Base-by-base conservation (phyloP, 2,797 vertebrate species). In the Pseudomugil tenellus region DNA sequence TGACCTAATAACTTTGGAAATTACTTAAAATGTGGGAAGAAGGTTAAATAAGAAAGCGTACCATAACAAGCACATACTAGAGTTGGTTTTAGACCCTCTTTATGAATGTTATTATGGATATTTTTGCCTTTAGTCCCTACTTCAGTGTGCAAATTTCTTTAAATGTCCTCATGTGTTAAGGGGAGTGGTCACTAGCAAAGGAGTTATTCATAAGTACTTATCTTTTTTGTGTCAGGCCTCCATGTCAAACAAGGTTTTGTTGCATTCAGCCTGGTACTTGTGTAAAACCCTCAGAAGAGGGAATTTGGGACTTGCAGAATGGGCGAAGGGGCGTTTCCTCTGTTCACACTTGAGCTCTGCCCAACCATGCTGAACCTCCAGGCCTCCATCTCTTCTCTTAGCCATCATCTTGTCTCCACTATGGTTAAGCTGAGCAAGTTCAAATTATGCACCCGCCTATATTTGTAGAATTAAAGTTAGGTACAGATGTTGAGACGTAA, bases 281-380 rank as follows among this genome's bases (percentile, higher is more conserved):
- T 57, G 61, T 70, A 61, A 54, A 52, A 76, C 68, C 81, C 82
- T 81, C 72, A 64, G 71, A 69, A 64, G 71, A 69, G 74, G 74
- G 85, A 88, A 64, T 80, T 80, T 84, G 63, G 63, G 67, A 74
- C 67, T 83, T 83, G 86, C 84, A 87, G 88, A 93, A 92, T 83
- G 86, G 89, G 87, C 81, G 70, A 86, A 87, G 81, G 91, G 92
- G 92, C 91, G 90, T 91, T 87, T 84, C 80, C 81, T 78, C 77
- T 26, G 82, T 92, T 94, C 91, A 93, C 92, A 94, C 92, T 89
- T 92, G 89, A 92, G 88, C 86, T 92, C 87, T 90, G 91, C 91
- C 87, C 86, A 93, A 86, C 92, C 92, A 94, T 89, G 93, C 93
- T 83, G 81, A 93, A 93, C 90, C 88, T 79, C 80, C 60, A 19